phyloP scores from a whole-genome alignment of 2,113 vertebrate genomes.

The Bambusicola thoracicus region DNA sequence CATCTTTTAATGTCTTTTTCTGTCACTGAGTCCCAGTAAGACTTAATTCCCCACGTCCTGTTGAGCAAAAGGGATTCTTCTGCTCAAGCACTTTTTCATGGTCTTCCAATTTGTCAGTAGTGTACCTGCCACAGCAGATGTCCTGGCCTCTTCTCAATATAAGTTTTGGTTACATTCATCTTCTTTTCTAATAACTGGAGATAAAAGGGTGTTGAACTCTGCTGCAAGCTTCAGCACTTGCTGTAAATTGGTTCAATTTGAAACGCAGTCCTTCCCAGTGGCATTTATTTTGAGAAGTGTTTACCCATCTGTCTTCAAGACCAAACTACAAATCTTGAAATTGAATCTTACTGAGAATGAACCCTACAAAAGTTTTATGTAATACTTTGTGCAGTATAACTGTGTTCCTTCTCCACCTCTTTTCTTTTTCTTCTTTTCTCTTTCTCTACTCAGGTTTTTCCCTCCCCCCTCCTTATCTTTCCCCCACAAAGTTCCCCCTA shows the following conservation, averaged over 20 bases:
- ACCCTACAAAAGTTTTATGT: background rate
- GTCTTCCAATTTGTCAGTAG: background rate
- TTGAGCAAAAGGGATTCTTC: background rate
- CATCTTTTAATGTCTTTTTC: background rate
- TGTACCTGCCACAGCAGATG: background rate
- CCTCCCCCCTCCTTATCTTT: background rate
- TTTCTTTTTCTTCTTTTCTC: background rate
- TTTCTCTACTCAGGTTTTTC: background rate
- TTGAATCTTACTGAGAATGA: background rate
- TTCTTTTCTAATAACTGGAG: conserved; percentile 9
- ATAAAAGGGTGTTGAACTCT: background rate
- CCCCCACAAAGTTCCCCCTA: background rate
- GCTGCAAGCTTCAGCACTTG: conserved; percentile 1
- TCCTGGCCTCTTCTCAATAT: background rate
- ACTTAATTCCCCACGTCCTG: background rate
- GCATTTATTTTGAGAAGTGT: conserved; percentile 20
- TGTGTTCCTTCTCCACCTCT: background rate
- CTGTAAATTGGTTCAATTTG: background rate
- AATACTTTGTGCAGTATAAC: background rate
- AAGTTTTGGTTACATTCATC: background rate
- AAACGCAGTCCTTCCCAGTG: background rate
- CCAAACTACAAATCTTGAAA: background rate
- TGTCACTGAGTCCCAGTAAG: background rate
- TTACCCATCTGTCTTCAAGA: conserved; percentile 7
- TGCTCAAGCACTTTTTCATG: background rate